phyloP scores from a whole-genome alignment of 2,888 invertebrate species.

The Athalia circularis region DNA sequence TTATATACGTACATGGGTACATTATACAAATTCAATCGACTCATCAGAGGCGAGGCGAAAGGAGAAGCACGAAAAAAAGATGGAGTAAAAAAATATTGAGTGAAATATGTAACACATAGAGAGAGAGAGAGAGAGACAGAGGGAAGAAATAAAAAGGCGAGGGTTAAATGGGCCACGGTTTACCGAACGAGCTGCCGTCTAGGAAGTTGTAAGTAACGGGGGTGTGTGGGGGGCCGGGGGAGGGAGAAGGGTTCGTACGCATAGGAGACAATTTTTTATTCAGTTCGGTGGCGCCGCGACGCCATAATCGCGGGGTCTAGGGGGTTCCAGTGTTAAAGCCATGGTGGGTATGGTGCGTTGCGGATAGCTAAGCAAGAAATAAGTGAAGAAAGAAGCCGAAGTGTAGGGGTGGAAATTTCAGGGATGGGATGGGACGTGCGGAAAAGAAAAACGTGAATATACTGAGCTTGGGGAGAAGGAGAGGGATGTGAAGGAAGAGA shows the following conservation, averaged over 20 bases:
- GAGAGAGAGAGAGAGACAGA: background rate
- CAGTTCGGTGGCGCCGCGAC: background rate
- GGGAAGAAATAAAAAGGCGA: background rate
- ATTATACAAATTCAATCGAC: too few relatives aligned
- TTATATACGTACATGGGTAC: too few relatives aligned
- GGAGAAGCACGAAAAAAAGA: too few relatives aligned
- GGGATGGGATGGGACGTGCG: slow-evolving; percentile 45
- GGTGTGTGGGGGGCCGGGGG: too few relatives aligned
- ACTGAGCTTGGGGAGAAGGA: slow-evolving; percentile 41
- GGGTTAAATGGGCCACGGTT: background rate
- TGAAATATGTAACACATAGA: background rate
- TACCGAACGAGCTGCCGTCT: slow-evolving; percentile 7
- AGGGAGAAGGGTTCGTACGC: too few relatives aligned
- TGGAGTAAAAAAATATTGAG: too few relatives aligned
- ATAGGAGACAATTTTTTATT: too few relatives aligned
- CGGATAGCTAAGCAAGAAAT: slow-evolving; percentile 9
- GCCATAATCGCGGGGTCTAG: background rate
- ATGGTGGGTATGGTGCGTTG: background rate
- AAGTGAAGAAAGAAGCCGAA: slow-evolving; percentile 15
- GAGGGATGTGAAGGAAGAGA: background rate
- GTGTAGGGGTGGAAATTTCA: background rate
- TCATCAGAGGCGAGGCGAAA: too few relatives aligned
- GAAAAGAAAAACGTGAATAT: slow-evolving; percentile 51
- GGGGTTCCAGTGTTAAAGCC: too few relatives aligned
- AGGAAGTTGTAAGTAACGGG: slow-evolving; percentile 34